phyloP scores from a whole-genome alignment of 2,888 invertebrate species.

The Lithophane ornitopus region DNA sequence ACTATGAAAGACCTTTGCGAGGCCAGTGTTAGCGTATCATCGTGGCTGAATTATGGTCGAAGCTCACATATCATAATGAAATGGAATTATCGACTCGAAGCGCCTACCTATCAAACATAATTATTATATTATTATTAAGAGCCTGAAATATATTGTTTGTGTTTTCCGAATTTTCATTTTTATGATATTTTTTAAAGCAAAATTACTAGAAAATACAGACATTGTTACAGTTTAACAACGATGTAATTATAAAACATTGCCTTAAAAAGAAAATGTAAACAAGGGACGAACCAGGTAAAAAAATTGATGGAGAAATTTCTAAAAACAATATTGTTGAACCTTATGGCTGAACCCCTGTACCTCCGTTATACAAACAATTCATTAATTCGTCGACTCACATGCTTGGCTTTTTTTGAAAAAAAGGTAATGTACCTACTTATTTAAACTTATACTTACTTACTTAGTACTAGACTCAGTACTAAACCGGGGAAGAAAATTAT shows the following conservation, averaged over 20 bases:
- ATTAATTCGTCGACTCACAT: slow-evolving; percentile 44
- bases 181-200: background rate
- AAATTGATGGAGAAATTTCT: slow-evolving; percentile 50
- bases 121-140: background rate
- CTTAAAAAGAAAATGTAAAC: slow-evolving; percentile 31
- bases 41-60: background rate
- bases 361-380: slow-evolving; percentile 35
- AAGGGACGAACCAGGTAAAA: slow-evolving; percentile 15
- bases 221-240: background rate
- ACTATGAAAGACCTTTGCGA: background rate
- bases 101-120: background rate
- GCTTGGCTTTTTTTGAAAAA: slow-evolving; percentile 4
- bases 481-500: background rate
- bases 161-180: no score
- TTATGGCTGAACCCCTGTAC: slow-evolving; percentile 36
- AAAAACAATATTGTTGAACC: slow-evolving; percentile 52
- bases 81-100: background rate
- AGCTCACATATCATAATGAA: background rate
- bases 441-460: no score
- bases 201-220: background rate
- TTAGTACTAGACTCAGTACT: no score
- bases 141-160: background rate
- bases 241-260: slow-evolving; percentile 30
- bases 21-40: background rate
- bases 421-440: no score